Conservation (phyloP, 2,888 invertebrate genomes). For the Chrysina gloriosa region DNA sequence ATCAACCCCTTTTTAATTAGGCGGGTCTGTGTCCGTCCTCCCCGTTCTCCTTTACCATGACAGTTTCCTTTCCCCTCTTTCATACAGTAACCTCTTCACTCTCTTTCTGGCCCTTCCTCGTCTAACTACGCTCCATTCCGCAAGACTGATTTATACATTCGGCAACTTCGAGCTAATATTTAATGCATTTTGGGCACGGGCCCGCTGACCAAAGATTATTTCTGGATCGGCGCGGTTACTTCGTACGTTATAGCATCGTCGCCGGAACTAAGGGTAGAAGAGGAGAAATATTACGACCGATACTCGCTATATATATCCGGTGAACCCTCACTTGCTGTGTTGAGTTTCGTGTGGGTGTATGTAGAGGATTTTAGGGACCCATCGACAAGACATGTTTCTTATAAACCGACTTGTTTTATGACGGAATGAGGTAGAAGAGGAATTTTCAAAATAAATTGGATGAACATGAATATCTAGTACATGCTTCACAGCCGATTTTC, state of each 20-base stretch:
- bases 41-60: conserved; percentile 5
- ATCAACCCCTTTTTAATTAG: conserved; percentile 37
- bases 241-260: background rate
- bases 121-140: background rate
- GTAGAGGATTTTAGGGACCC: background rate
- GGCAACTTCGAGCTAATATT: conserved; percentile 25
- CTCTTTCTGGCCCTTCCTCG: background rate
- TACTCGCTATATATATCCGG: background rate
- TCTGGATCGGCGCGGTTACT: conserved; percentile 36
- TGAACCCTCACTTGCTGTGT: conserved; percentile 13
- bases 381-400: conserved; percentile 8
- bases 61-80: conserved; percentile 6
- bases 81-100: background rate
- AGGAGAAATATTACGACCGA: conserved; percentile 27
- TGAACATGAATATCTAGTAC: background rate
- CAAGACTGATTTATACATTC: conserved; percentile 31
- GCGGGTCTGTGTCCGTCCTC: conserved; percentile 24
- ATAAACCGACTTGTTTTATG: conserved; percentile 17
- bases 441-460: conserved; percentile 11
- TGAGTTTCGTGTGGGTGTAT: background rate
- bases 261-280: background rate
- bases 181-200: conserved; percentile 40
- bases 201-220: conserved; percentile 37
- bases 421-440: background rate
- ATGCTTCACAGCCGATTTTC: too few species aligned